phyloP scores from a whole-genome alignment of 1,140 invertebrate species.

The Calephelis virginiensis region DNA sequence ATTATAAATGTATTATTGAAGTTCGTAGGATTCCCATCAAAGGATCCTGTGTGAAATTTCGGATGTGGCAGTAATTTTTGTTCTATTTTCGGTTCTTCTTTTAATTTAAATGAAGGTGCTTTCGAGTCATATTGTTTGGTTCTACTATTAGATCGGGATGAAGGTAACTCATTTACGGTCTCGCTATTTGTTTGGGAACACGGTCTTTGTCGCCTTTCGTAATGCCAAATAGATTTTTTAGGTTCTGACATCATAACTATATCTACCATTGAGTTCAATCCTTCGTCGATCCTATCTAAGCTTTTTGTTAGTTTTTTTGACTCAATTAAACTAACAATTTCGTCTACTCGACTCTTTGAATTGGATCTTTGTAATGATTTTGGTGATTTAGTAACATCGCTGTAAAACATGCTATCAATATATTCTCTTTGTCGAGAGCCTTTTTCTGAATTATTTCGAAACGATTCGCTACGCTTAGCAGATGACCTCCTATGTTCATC shows the following conservation, averaged over 20 bases:
- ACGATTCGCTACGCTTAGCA: constrained; percentile 77
- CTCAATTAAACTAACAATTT: constrained; percentile 77
- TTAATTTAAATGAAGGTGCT: constrained; percentile 45
- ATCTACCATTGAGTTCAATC: constrained; percentile 85
- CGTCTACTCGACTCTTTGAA: constrained; percentile 71
- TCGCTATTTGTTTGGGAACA: constrained; percentile 73
- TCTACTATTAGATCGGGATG: constrained; percentile 60
- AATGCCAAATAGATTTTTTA: constrained; percentile 71
- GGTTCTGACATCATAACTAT: constrained; percentile 81
- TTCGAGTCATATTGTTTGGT: constrained; percentile 49
- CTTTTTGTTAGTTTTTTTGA: constrained; percentile 85
- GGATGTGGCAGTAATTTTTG: constrained; percentile 60
- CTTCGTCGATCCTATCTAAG: constrained; percentile 87
- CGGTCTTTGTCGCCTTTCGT: constrained; percentile 69
- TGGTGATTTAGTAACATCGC: constrained; percentile 43
- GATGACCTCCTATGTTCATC: constrained; percentile 59
- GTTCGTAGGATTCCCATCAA: constrained; percentile 53
- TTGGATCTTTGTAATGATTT: constrained; percentile 72
- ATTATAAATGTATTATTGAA: constrained; percentile 78
- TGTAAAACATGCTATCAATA: constrained; percentile 72
- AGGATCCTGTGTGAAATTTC: constrained; percentile 57
- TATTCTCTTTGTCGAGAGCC: constrained; percentile 69
- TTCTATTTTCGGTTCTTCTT: constrained; percentile 65
- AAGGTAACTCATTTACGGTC: constrained; percentile 57
- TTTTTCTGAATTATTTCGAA: constrained; percentile 66